Evolutionary conservation across 2,797 vertebrate species (phyloP), one percentile per base, ranked within the genome.

Genomic region (Dallia pectoralis): DNA sequence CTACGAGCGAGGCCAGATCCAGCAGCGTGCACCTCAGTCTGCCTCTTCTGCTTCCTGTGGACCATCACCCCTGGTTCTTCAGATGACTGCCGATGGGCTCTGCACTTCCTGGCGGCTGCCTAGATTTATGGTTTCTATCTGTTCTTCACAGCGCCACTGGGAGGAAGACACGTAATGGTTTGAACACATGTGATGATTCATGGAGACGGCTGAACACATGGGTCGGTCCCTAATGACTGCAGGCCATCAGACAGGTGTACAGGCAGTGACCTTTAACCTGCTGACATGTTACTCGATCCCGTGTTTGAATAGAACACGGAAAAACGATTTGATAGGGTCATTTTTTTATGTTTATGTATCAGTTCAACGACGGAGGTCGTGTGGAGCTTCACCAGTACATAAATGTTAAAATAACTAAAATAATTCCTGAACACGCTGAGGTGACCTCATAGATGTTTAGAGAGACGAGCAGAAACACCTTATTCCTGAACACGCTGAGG

Each of bases 181-280:
- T 84, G 72, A 83, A 78, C 84, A 86, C 76, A 81, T 85, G 84
- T 64, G 79, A 80, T 82, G 78, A 84, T 82, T 84, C 77, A 84
- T 77, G 51, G 69, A 78, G 51, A 59, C 72, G 27, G 51, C 36
- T n/a, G 81, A 79, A 82, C 36, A 79, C 79, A 85, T 80, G 80
- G 74, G 80, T 80, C 77, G 16, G 25, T 49, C 40, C 64, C 67
- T 73, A 77, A 82, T 70, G 71, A 61, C 22, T 59, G 62, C 66
- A 69, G 71, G 73, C 72, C 69, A 73, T 67, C 68, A 69, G 71
- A 74, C 76, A 71, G 69, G 72, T 77, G 72, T 70, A 30, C 47
- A 9, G 47, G 66, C 47, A 69, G 47, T 71, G 53, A 69, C 67
- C 73, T 71, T 67, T 67, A 51, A 65, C 64, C 56, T 40, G 44